Percentiles rank a stretch among this genome's conserved stretches.
These are phyloP conservation scores for Anodontia alba DNA, from an alignment of 2,888 invertebrate species.

Conservation along the genomic window DNA sequence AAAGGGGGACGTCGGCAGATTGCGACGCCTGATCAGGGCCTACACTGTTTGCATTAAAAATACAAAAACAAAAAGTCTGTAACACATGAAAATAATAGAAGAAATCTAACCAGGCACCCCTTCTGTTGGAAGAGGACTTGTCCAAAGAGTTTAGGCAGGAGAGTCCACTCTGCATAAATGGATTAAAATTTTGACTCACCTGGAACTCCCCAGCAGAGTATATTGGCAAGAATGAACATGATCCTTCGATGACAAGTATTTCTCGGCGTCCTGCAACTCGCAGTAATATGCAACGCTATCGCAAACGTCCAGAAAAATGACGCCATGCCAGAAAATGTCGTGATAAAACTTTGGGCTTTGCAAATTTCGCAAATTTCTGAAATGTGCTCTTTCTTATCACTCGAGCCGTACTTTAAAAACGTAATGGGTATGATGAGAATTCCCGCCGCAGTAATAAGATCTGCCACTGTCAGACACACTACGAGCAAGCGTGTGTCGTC, in stretches of 20 bases:
- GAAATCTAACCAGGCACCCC: too few species aligned
- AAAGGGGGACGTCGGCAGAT: too few species aligned
- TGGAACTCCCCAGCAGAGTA: slow-evolving; percentile 31
- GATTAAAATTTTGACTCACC: too few species aligned
- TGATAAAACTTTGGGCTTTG: slow-evolving; percentile 53
- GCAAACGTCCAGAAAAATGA: slow-evolving; percentile 59
- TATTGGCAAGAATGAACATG: not conserved
- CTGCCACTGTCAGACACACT: not conserved
- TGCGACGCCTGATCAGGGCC: too few species aligned
- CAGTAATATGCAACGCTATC: slow-evolving; percentile 44
- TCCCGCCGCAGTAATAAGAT: not conserved
- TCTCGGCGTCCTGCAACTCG: not conserved
- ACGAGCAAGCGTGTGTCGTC: slow-evolving; percentile 23
- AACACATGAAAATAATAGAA: too few species aligned
- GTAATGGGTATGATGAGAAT: not conserved
- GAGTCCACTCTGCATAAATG: too few species aligned
- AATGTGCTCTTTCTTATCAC: not conserved
- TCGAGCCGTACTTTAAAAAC: not conserved
- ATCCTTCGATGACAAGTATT: not conserved
- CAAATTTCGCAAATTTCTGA: slow-evolving; percentile 21
- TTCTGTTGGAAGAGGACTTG: too few species aligned
- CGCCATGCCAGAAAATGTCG: slow-evolving; percentile 51
- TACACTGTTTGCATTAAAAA: too few species aligned
- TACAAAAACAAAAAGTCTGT: too few species aligned
- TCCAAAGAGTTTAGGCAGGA: too few species aligned